Base-by-base conservation (phyloP, 2,888 invertebrate genomes). In the Muscina levida region DNA sequence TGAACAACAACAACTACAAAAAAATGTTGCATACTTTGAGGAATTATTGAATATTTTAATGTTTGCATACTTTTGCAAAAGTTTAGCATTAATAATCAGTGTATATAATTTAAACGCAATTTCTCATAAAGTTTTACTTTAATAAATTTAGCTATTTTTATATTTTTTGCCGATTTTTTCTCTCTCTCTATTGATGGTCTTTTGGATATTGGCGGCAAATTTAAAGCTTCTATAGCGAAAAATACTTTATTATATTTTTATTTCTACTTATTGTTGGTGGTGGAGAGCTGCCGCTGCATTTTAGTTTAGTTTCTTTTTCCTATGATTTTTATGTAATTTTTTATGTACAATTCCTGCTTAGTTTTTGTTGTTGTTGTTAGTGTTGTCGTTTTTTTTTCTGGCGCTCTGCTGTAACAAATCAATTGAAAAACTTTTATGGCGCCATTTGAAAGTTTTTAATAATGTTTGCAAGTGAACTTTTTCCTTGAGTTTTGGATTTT, bases 381-480 rank as follows among this genome's bases (percentile, higher is more conserved):
- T n/a, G n/a, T n/a, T n/a, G n/a, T n/a, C n/a, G 39, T 48, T n/a
- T n/a, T n/a, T n/a, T n/a, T 66, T 26, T 65, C 26, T 48, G 10
- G 6, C 46, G 48, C 42, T 56, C 22, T 62, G 53, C 65, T 72
- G 48, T 74, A 74, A 74, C 74, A 75, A 81, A 81, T 51, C 74
- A 81, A 77, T 77, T 81, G 81, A 81, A 81, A 77, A 77, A 81
- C 72, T 81, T 81, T 81, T 75, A 81, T 81, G 81, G 81, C 81
- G 81, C 81, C 81, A 77, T 81, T 77, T 75, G 72, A 81, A 81
- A 81, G 77, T 81, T 81, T 81, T 77, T 77, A 77, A 77, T 81
- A 81, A 81, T 81, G 81, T 75, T 81, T 81, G 62, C 72, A 62
- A 77, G 68, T 71, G 62, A 77, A 77, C 44, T 77, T 26, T 17